phyloP scores from a whole-genome alignment of 1,140 invertebrate species.

The Tetramorium parvispinum region DNA sequence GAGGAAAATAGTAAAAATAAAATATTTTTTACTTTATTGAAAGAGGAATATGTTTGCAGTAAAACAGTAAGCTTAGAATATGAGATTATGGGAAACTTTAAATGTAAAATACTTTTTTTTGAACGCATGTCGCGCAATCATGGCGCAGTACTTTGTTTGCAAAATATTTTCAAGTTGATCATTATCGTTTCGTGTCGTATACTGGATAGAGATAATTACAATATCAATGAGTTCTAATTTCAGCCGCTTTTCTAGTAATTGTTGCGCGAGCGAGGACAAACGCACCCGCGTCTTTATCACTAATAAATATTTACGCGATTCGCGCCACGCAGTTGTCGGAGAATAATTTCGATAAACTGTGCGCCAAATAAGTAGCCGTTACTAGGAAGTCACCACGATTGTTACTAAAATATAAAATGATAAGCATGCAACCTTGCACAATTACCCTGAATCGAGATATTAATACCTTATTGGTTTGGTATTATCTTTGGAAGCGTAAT shows the following conservation, averaged over 20 bases:
- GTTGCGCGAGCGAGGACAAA: neutral
- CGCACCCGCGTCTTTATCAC: conserved; percentile 14
- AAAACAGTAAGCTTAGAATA: too few species aligned
- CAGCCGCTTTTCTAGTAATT: neutral
- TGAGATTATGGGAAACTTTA: too few species aligned
- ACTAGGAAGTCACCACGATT: neutral
- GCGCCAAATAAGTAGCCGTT: neutral
- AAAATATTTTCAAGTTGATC: neutral
- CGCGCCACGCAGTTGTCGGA: neutral
- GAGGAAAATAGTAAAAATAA: too few species aligned
- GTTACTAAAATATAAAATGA: conserved; percentile 57
- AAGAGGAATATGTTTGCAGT: too few species aligned
- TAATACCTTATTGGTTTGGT: conserved; percentile 80
- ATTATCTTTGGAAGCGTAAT: conserved; percentile 82
- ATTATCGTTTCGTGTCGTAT: neutral
- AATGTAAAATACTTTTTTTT: too few species aligned
- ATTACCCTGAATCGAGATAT: conserved; percentile 22
- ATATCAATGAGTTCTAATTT: conserved; percentile 9
- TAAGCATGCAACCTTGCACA: conserved; percentile 60
- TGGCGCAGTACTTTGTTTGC: neutral
- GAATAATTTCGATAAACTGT: conserved; percentile 39
- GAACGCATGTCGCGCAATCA: neutral
- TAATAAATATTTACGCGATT: conserved; percentile 39
- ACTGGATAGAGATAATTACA: neutral
- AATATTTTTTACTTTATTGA: too few species aligned